Base-by-base conservation (phyloP, 2,888 invertebrate genomes). In the Tethea ocularis region DNA sequence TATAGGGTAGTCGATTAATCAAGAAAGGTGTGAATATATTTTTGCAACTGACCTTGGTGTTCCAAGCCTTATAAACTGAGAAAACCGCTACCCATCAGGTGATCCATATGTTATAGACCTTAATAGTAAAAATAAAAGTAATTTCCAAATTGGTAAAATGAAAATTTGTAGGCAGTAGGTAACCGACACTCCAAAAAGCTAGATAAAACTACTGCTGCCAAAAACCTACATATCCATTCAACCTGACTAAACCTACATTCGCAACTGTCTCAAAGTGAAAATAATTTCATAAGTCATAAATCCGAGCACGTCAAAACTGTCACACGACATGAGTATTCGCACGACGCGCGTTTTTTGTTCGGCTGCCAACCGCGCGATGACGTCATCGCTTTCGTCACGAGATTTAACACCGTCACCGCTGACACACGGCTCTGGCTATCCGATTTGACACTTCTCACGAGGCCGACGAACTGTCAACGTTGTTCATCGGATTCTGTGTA, bases 391-490 rank as follows among this genome's bases (percentile, higher is more conserved):
- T 46, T 20, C 46, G 46, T 46, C 46, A 46, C 46, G 38, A 46
- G 46, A 46, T 46, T 46, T 20, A 46, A 17, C 46, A 46, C 20
- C 46, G 20, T 20, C 46, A 46, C 33, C 22, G 54, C 54, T 54
- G 54, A 54, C 54, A 17, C 53, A 24, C 15, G 33, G 26, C 36
- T 54, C 36, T 33, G 2, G 33, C 17, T 17, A 46, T 17, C 33
- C 54, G 54, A 54, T 54, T 54, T 54, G 54, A 54, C 33, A 54
- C 33, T 15, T 54, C 22, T 54, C 33, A 53, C 53, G 53, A n/a
- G 33, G 20, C 13, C 53, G 22, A 36, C 33, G 13, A 54, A 54
- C 33, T 33, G 33, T 36, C 33, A 33, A 6, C 5, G 33, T 17
- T 20, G 24, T 29, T 52, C 41, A 41, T 6, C 41, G 7, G 41